A percentile compares a stretch with the other conserved stretches of the same genome.
phyloP scores from a whole-genome alignment of 1,140 invertebrate species.

The Ditylenchus dipsaci region DNA sequence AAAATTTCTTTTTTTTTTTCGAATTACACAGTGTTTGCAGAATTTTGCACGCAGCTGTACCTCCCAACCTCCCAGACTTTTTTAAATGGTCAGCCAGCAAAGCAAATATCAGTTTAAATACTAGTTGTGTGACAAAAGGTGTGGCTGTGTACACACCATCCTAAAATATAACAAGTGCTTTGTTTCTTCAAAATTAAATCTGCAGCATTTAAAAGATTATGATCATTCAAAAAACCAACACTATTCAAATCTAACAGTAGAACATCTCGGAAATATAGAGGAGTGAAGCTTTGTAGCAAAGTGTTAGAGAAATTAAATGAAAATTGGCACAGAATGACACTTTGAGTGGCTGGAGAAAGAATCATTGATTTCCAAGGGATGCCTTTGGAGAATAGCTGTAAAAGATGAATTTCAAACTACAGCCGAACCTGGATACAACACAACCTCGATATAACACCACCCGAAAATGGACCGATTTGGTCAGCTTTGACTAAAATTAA shows the following conservation, averaged over 20 bases:
- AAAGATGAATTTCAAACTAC: not conserved
- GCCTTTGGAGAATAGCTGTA: conserved; percentile 4
- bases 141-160: conserved; percentile 7
- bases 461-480: too few species aligned
- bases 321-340: conserved; percentile 16
- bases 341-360: not conserved
- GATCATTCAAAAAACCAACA: too few species aligned
- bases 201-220: too few species aligned
- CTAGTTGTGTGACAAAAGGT: conserved; percentile 11
- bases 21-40: conserved; percentile 8
- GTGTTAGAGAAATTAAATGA: conserved; percentile 21
- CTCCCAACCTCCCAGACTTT: not conserved
- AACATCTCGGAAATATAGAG: conserved; percentile 17
- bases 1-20: too few species aligned
- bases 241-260: conserved; percentile 10
- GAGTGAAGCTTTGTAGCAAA: conserved; percentile 20
- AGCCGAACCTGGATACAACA: too few species aligned
- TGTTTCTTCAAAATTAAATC: too few species aligned
- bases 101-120: conserved; percentile 11
- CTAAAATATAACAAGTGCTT: not conserved
- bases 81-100: conserved; percentile 8
- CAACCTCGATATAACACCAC: too few species aligned
- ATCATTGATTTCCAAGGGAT: conserved; percentile 21
- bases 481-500: too few species aligned
- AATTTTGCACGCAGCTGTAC: conserved; percentile 18